phyloP scores from a whole-genome alignment of 2,113 vertebrate species.

The Ahaetulla prasina region DNA sequence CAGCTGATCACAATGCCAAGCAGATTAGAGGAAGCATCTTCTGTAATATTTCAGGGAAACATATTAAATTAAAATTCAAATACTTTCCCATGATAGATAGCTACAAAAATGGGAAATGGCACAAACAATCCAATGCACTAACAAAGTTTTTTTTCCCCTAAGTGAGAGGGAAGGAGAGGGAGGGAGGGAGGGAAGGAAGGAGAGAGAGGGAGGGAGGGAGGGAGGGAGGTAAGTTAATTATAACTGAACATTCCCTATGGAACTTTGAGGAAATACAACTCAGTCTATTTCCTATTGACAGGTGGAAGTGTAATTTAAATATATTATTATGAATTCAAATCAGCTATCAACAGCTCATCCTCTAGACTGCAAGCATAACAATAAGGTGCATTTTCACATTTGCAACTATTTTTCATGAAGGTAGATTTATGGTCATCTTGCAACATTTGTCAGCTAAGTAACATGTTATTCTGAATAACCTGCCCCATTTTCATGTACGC shows the following conservation, averaged over 20 bases:
- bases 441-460: slow-evolving; percentile 45
- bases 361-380: slow-evolving; percentile 57
- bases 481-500: neutral
- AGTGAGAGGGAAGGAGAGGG: neutral
- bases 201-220: neutral
- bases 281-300: slow-evolving; percentile 70
- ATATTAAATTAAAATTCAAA: slow-evolving; percentile 55
- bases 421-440: slow-evolving; percentile 53
- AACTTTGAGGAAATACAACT: slow-evolving; percentile 55
- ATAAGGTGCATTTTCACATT: slow-evolving; percentile 56
- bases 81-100: slow-evolving; percentile 46
- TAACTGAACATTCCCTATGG: slow-evolving; percentile 63
- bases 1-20: slow-evolving; percentile 24
- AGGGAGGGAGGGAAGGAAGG: neutral
- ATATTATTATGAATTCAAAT: slow-evolving; percentile 71
- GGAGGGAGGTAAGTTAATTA: slow-evolving; percentile 49
- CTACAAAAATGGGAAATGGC: slow-evolving; percentile 52
- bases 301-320: slow-evolving; percentile 70
- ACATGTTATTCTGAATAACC: slow-evolving; percentile 35
- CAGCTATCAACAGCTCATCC: slow-evolving; percentile 68
- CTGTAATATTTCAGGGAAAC: slow-evolving; percentile 46
- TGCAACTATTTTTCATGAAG: slow-evolving; percentile 22
- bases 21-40: slow-evolving; percentile 46
- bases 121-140: slow-evolving; percentile 51
- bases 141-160: slow-evolving; percentile 36